Conservation (phyloP, 2,113 vertebrate species). For the Himantopus leucocephalus region DNA sequence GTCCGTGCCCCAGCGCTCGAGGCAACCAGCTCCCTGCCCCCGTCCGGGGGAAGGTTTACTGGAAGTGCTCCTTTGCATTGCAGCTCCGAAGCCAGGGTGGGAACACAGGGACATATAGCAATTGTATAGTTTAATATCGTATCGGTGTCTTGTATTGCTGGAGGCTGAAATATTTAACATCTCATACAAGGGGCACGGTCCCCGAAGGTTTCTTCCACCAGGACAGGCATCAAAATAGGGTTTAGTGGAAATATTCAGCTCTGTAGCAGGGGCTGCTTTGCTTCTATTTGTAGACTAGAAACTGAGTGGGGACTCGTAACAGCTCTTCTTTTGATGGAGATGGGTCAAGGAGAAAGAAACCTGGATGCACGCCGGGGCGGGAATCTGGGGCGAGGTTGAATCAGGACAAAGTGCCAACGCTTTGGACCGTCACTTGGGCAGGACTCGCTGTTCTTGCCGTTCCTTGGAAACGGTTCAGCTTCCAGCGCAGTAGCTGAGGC, state of each 20-base stretch:
- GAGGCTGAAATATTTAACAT: conserved; percentile 8
- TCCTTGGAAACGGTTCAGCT: conserved; percentile 27
- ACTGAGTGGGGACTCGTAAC: background rate
- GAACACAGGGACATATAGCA: background rate
- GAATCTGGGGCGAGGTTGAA: conserved; percentile 65
- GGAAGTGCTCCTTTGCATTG: background rate
- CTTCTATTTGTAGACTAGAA: conserved; percentile 60
- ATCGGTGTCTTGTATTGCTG: background rate
- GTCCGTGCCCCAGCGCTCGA: background rate
- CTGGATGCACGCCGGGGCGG: conserved; percentile 21
- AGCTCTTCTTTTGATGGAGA: conserved; percentile 27
- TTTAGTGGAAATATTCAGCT: conserved; percentile 52
- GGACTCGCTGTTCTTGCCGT: conserved; percentile 35
- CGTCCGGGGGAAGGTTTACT: background rate
- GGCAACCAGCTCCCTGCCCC: background rate
- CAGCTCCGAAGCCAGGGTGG: background rate
- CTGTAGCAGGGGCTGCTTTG: background rate
- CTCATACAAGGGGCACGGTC: background rate
- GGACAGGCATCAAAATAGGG: conserved; percentile 18
- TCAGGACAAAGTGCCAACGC: conserved; percentile 16
- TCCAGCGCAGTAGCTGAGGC: background rate
- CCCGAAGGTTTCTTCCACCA: background rate
- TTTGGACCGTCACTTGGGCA: conserved; percentile 40
- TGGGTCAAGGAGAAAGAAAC: conserved; percentile 64
- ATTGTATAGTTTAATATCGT: background rate